These are phyloP conservation scores for Troides helena DNA, from an alignment of 2,888 invertebrate species.

Conservation along the genomic window DNA sequence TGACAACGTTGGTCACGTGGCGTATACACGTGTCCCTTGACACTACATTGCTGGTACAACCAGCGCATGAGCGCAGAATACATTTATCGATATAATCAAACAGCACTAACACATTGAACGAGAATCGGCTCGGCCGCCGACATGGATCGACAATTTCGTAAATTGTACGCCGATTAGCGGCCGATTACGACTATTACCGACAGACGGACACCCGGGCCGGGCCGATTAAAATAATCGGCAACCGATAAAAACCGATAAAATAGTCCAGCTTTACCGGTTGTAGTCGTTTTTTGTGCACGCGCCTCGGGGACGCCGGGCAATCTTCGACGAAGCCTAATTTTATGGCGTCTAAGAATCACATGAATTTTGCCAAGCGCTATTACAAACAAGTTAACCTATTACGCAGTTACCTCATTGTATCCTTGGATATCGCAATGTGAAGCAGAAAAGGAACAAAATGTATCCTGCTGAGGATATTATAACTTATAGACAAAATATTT, in stretches of 20 bases:
- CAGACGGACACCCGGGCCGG: constrained; percentile 75
- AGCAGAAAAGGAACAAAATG: background rate
- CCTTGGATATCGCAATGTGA: background rate
- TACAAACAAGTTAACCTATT: background rate
- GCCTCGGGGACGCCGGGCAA: constrained; percentile 36
- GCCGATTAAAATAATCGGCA: constrained; percentile 79
- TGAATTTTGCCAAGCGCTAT: background rate
- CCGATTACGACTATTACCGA: constrained; percentile 77
- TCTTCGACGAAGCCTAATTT: constrained; percentile 9
- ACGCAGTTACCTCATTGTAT: background rate
- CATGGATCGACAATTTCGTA: constrained; percentile 79
- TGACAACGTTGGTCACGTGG: too few relatives aligned
- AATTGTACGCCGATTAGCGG: constrained; percentile 79
- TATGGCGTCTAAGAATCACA: constrained; percentile 9
- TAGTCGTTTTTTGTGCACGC: constrained; percentile 56
- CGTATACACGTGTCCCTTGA: too few relatives aligned
- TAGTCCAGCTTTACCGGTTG: constrained; percentile 59
- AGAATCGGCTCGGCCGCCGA: constrained; percentile 70
- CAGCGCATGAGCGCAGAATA: constrained; percentile 10
- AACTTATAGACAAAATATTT: too few relatives aligned
- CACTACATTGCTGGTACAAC: too few relatives aligned
- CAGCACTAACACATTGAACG: constrained; percentile 61
- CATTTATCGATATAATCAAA: constrained; percentile 50
- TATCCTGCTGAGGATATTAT: too few relatives aligned
- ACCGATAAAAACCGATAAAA: constrained; percentile 76